These are phyloP conservation scores for Percopsis omiscomaycus DNA, from an alignment of 2,797 vertebrate species.

Conservation along the genomic window DNA sequence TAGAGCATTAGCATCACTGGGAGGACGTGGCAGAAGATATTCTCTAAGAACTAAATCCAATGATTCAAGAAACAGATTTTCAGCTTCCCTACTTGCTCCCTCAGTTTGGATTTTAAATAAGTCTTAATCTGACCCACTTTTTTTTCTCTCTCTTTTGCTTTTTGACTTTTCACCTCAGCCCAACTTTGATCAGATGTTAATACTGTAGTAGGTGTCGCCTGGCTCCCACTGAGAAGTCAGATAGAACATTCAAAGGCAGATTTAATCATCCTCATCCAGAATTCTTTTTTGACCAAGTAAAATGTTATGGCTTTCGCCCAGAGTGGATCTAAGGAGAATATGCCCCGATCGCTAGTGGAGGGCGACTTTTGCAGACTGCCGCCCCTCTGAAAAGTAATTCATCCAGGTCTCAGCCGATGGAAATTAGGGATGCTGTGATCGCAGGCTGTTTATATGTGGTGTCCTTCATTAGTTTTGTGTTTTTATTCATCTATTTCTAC, in stretches of 20 bases:
- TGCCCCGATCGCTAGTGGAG: slow-evolving; percentile 13
- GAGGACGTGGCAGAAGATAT: slow-evolving; percentile 67
- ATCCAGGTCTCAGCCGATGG: slow-evolving; percentile 11
- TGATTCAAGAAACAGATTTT: slow-evolving; percentile 57
- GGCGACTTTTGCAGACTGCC: slow-evolving; percentile 2
- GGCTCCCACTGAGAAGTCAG: slow-evolving; percentile 43
- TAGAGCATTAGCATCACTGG: slow-evolving; percentile 52
- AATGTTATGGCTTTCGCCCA: slow-evolving; percentile 24
- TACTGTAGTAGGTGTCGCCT: slow-evolving; percentile 31
- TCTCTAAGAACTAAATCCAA: slow-evolving; percentile 58
- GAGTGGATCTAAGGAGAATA: slow-evolving; percentile 14
- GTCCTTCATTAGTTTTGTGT: background rate
- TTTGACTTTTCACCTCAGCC: slow-evolving; percentile 35
- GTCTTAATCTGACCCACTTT: slow-evolving; percentile 40
- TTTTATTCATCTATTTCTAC: slow-evolving; percentile 4
- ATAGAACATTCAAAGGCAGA: slow-evolving; percentile 38
- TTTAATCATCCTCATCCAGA: slow-evolving; percentile 36
- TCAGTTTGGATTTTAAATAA: slow-evolving; percentile 58
- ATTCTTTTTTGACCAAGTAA: slow-evolving; percentile 41
- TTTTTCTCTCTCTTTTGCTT: slow-evolving; percentile 17
- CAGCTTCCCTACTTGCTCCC: slow-evolving; percentile 55
- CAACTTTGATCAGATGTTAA: slow-evolving; percentile 61
- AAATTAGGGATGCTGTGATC: slow-evolving; percentile 19
- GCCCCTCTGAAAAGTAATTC: slow-evolving; percentile 26
- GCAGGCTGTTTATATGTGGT: slow-evolving; percentile 3